phyloP scores from a whole-genome alignment of 23 tunicate species.

The Clavelina lepadiformis region DNA sequence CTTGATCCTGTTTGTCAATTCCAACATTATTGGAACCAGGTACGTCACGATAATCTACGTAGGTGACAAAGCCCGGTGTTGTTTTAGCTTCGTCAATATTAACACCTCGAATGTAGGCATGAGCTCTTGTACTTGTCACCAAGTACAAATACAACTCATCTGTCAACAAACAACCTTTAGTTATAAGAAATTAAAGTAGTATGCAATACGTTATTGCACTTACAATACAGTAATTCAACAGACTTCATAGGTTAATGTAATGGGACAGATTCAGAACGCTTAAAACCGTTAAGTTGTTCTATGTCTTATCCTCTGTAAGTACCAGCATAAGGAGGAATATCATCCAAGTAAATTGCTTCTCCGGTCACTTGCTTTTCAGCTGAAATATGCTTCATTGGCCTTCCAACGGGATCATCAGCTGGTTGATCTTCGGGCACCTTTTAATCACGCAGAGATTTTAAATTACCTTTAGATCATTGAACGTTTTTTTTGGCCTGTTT shows the following conservation, averaged over 20 bases:
- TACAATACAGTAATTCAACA: too few species aligned
- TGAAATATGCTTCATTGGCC: constrained; percentile 45
- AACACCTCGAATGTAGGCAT: constrained; percentile 51
- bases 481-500: too few species aligned
- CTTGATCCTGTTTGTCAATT: constrained; percentile 18
- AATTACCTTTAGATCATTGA: too few species aligned
- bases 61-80: constrained; percentile 67
- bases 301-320: neutral
- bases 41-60: constrained; percentile 59
- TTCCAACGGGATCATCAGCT: constrained; percentile 66
- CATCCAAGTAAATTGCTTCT: constrained; percentile 91
- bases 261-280: too few species aligned
- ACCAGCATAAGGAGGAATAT: constrained; percentile 64
- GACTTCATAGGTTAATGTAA: too few species aligned
- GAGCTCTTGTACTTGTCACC: constrained; percentile 74
- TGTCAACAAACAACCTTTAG: too few species aligned
- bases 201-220: too few species aligned
- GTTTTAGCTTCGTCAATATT: constrained; percentile 36
- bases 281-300: too few species aligned
- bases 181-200: too few species aligned
- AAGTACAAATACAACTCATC: constrained; percentile 65
- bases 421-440: constrained; percentile 59
- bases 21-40: constrained; percentile 32
- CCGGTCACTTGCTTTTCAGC: constrained; percentile 83
- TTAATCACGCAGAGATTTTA: too few species aligned